A percentile compares a stretch with the other conserved stretches of the same genome.
phyloP scores from a whole-genome alignment of 2,888 invertebrate species.

The Apomyelois bistriatella region DNA sequence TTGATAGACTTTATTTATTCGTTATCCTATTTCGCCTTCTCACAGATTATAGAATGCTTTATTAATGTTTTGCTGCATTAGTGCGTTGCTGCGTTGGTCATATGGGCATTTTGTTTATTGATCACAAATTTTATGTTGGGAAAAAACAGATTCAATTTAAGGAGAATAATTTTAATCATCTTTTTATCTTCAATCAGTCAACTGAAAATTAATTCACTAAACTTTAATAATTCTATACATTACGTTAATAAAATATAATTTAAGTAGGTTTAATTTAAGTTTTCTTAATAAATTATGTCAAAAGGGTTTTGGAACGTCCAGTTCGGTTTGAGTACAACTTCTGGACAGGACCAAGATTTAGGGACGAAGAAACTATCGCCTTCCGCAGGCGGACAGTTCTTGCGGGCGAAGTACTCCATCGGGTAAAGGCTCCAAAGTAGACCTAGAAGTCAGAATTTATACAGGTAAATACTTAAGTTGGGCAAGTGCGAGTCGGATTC shows the following conservation, averaged over 20 bases:
- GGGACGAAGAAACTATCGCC: conserved; percentile 67
- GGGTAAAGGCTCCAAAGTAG: conserved; percentile 87
- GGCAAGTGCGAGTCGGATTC: too few relatives aligned
- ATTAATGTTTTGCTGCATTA: too few relatives aligned
- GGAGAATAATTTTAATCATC: neutral
- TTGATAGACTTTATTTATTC: too few relatives aligned
- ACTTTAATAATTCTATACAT: neutral
- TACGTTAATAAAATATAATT: neutral
- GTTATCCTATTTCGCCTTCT: too few relatives aligned
- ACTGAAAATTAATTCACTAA: neutral
- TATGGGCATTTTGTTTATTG: too few relatives aligned
- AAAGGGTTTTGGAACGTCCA: conserved; percentile 71
- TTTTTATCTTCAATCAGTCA: neutral
- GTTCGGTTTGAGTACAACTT: conserved; percentile 62
- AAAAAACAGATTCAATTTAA: too few relatives aligned
- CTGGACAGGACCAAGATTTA: conserved; percentile 71
- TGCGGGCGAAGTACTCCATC: conserved; percentile 92
- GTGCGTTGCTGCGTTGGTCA: too few relatives aligned
- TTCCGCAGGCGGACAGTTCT: conserved; percentile 82
- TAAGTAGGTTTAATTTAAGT: too few relatives aligned
- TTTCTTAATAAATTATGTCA: conserved; percentile 32
- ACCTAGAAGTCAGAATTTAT: conserved; percentile 41
- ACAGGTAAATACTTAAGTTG: too few relatives aligned
- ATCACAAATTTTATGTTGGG: too few relatives aligned
- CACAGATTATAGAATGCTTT: too few relatives aligned